phyloP scores from a whole-genome alignment of 2,888 invertebrate genomes.

The Hyppa rectilinea region DNA sequence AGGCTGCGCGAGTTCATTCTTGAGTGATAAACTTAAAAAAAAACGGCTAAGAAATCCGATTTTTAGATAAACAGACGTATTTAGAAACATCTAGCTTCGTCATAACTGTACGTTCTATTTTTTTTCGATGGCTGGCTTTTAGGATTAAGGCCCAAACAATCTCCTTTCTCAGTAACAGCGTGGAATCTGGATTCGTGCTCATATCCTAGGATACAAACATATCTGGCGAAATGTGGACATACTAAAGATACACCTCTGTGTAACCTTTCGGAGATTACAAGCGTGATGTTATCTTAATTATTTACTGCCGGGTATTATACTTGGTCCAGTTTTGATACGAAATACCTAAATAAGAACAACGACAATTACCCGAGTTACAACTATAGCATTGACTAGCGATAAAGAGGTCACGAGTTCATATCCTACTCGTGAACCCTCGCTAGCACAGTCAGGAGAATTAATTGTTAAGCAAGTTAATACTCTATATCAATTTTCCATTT shows the following conservation, averaged over 20 bases:
- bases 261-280: background rate
- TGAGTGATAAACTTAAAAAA: too few species aligned
- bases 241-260: background rate
- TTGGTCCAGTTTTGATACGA: background rate
- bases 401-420: constrained; percentile 51
- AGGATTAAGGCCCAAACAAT: too few species aligned
- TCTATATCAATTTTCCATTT: background rate
- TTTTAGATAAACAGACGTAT: too few species aligned
- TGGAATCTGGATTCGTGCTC: background rate
- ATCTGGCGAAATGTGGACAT: background rate
- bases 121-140: too few species aligned
- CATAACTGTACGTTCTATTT: too few species aligned
- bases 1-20: background rate
- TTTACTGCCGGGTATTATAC: too few species aligned
- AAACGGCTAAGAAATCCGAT: too few species aligned
- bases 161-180: background rate
- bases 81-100: too few species aligned
- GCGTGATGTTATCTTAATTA: background rate
- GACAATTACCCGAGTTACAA: constrained; percentile 18
- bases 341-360: constrained; percentile 25
- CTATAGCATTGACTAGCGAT: constrained; percentile 28
- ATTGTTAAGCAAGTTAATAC: background rate
- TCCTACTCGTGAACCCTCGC: constrained; percentile 33
- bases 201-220: too few species aligned
- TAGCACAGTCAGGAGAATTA: background rate